Percentiles rank a stretch among this genome's conserved stretches.
Conservation (phyloP, 1,140 invertebrate species). For the Drosophila mayri region DNA sequence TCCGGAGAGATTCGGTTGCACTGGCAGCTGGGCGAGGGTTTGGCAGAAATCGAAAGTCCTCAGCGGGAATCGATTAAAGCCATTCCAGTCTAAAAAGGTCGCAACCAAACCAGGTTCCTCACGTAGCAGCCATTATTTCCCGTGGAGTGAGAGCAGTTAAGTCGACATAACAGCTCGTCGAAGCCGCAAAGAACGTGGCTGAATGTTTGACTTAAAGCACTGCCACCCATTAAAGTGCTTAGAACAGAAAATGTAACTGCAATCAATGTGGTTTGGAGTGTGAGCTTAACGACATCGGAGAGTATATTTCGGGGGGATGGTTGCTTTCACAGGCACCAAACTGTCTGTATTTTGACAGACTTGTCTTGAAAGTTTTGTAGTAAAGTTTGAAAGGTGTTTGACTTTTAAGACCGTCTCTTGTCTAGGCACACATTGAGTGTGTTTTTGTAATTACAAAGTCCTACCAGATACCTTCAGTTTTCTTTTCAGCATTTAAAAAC, state of each 20-base stretch:
- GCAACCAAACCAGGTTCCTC: conserved; percentile 6
- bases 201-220: conserved; percentile 12
- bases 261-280: conserved; percentile 3
- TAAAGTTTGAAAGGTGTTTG: neutral
- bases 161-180: conserved; percentile 22
- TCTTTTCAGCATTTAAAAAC: neutral
- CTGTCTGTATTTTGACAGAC: neutral
- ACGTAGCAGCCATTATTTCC: conserved; percentile 36
- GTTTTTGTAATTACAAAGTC: neutral
- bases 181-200: conserved; percentile 2
- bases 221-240: conserved; percentile 14
- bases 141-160: conserved; percentile 9
- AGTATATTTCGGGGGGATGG: neutral
- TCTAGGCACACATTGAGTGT: no score
- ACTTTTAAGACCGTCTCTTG: neutral
- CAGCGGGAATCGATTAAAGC: conserved; percentile 31
- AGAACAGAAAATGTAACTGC: neutral
- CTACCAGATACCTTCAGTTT: neutral
- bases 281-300: neutral
- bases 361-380: conserved; percentile 12
- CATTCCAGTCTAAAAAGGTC: conserved; percentile 30
- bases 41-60: conserved; percentile 47
- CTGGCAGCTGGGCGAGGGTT: conserved; percentile 10
- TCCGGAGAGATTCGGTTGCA: conserved; percentile 58
- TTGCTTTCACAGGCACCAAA: neutral